phyloP scores from a whole-genome alignment of 2,113 vertebrate species.

The Sturnus vulgaris region DNA sequence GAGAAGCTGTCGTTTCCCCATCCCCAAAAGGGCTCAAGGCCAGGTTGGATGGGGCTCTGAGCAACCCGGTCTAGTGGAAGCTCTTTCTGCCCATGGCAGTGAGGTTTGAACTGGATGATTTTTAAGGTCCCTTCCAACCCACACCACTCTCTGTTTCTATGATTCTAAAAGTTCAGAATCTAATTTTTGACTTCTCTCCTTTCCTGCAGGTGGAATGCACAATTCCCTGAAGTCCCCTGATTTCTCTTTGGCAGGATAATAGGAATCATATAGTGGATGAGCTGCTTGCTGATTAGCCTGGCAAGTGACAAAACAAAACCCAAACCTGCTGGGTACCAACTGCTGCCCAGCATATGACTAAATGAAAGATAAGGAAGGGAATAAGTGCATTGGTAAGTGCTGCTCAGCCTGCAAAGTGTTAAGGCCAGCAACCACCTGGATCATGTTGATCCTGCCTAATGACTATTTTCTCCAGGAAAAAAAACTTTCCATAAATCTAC shows the following conservation, averaged over 20 bases:
- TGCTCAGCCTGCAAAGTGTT: neutral
- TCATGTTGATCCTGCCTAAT: neutral
- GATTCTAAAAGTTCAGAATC: neutral
- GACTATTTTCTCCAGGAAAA: neutral
- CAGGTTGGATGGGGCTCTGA: neutral
- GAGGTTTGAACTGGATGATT: no score
- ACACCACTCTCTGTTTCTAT: neutral
- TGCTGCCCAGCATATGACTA: neutral
- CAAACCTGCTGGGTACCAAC: neutral
- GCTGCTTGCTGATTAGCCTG: neutral
- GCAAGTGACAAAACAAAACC: neutral
- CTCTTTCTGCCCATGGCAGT: neutral
- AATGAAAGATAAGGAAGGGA: neutral
- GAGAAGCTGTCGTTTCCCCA: neutral
- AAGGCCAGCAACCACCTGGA: neutral
- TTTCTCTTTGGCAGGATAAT: neutral
- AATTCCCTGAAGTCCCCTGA: neutral
- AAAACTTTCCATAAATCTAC: neutral
- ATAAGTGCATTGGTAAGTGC: neutral
- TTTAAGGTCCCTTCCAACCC: neutral
- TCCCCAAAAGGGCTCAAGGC: neutral
- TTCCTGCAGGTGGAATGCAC: neutral
- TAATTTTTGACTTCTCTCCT: neutral
- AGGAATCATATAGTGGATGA: neutral
- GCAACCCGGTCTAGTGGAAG: neutral